These are phyloP conservation scores for Anticlea derivata DNA, from an alignment of 2,888 invertebrate species.

Conservation along the genomic window DNA sequence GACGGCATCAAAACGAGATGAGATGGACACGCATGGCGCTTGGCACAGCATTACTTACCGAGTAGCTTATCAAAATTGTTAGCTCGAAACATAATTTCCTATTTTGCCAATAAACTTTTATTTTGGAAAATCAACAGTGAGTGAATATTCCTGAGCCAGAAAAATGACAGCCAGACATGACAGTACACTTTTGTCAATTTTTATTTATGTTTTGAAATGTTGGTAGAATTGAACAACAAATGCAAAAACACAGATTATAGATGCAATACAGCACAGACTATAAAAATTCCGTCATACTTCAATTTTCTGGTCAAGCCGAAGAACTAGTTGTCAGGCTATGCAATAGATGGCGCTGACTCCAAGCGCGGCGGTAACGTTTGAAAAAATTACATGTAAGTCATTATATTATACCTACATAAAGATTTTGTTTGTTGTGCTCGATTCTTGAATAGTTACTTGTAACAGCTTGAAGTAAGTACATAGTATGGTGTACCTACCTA, in stretches of 20 bases:
- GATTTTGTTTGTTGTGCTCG: no score
- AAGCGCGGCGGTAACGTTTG: no score
- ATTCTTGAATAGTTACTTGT: no score
- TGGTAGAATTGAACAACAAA: constrained; percentile 23
- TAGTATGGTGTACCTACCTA: no score
- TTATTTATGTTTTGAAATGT: constrained; percentile 46
- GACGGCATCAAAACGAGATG: constrained; percentile 1
- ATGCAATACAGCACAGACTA: constrained; percentile 9
- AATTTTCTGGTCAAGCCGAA: background rate
- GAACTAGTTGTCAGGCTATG: background rate
- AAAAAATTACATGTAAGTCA: no score
- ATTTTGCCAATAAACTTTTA: constrained; percentile 57
- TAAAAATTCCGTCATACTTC: background rate
- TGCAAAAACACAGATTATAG: no score
- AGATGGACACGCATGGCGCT: constrained; percentile 7
- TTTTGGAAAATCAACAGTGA: constrained; percentile 73
- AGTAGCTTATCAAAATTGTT: constrained; percentile 87
- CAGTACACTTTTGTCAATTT: constrained; percentile 77
- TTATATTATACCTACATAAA: no score
- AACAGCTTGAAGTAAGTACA: no score
- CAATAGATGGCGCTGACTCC: constrained; percentile 7
- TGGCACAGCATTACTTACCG: constrained; percentile 76
- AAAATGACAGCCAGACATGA: constrained; percentile 77
- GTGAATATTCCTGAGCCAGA: constrained; percentile 62
- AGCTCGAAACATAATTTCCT: constrained; percentile 84